phyloP scores from a whole-genome alignment of 2,797 vertebrate species.

The Erpetoichthys calabaricus region DNA sequence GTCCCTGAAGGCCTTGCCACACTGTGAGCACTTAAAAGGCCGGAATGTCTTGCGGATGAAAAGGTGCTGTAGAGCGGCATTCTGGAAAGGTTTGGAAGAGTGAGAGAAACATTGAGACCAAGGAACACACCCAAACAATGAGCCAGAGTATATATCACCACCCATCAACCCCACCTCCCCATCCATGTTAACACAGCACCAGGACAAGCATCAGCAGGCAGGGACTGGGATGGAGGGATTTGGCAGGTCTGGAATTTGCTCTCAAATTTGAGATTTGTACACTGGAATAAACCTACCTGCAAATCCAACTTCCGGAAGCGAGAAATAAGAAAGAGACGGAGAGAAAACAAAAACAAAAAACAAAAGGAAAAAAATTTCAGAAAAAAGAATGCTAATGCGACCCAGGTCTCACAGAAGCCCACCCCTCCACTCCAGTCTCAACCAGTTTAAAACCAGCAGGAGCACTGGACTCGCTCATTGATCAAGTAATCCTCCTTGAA shows the following conservation, averaged over 20 bases:
- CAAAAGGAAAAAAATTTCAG: conserved; percentile 24
- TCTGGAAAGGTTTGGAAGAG: conserved; percentile 56
- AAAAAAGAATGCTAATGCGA: conserved; percentile 12
- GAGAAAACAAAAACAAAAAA: conserved; percentile 3
- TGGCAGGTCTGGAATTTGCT: no score
- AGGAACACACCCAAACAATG: no score
- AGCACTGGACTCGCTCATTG: no score
- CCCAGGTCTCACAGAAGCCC: conserved; percentile 11
- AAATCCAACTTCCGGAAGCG: conserved; percentile 78
- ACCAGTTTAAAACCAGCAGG: no score
- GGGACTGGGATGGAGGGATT: no score
- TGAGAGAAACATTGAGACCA: no score
- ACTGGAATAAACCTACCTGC: conserved; percentile 68
- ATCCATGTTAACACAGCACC: no score
- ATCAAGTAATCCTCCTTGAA: no score
- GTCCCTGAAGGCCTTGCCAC: conserved; percentile 89
- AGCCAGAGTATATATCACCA: no score
- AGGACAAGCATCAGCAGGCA: no score
- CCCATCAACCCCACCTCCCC: no score
- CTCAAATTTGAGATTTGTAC: no score
- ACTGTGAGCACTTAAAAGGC: conserved; percentile 89
- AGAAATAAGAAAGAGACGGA: conserved; percentile 45
- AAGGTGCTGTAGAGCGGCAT: conserved; percentile 88
- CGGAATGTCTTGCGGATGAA: conserved; percentile 94
- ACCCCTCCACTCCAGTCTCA: conserved; percentile 13